Evolutionary conservation across 2,797 vertebrate species (phyloP).

Genomic region (Danionella dracula): DNA sequence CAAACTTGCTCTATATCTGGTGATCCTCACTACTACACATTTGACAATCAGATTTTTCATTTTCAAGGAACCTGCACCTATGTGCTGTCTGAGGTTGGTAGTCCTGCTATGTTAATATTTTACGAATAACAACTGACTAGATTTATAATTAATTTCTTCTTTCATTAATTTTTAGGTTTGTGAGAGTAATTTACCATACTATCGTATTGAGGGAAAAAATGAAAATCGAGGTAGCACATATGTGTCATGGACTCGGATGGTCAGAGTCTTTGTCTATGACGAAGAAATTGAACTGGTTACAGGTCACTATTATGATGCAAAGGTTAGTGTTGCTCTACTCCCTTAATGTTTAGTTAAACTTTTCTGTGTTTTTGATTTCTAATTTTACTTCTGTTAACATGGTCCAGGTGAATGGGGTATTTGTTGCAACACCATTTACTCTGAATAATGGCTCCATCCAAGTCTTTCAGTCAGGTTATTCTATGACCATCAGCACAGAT

Average conservation of each 20-base stretch:
- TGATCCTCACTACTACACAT: slow-evolving; percentile 69
- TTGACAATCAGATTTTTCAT: slow-evolving; percentile 56
- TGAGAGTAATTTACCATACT: slow-evolving; percentile 37
- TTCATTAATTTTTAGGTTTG: slow-evolving; percentile 29
- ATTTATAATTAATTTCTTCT: slow-evolving; percentile 5
- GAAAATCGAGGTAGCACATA: slow-evolving; percentile 52
- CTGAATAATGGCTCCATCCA: slow-evolving; percentile 52
- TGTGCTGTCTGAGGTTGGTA: slow-evolving; percentile 59
- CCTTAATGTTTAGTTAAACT: background rate
- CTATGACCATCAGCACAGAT: slow-evolving; percentile 51
- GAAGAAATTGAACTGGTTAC: slow-evolving; percentile 60
- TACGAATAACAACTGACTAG: too few species aligned
- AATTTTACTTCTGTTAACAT: background rate
- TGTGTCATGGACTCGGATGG: slow-evolving; percentile 58
- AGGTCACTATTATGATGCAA: slow-evolving; percentile 46
- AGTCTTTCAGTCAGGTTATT: slow-evolving; percentile 56
- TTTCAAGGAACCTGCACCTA: slow-evolving; percentile 71
- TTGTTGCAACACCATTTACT: slow-evolving; percentile 46
- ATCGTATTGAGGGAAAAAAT: slow-evolving; percentile 63
- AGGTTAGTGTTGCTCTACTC: slow-evolving; percentile 33
- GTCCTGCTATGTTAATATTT: too few species aligned
- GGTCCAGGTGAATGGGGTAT: slow-evolving; percentile 58
- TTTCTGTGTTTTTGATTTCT: background rate
- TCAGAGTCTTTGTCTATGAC: slow-evolving; percentile 57
- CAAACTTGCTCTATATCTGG: slow-evolving; percentile 58